Base-by-base conservation (phyloP, 2,888 invertebrate genomes). In the Eurois occulta region DNA sequence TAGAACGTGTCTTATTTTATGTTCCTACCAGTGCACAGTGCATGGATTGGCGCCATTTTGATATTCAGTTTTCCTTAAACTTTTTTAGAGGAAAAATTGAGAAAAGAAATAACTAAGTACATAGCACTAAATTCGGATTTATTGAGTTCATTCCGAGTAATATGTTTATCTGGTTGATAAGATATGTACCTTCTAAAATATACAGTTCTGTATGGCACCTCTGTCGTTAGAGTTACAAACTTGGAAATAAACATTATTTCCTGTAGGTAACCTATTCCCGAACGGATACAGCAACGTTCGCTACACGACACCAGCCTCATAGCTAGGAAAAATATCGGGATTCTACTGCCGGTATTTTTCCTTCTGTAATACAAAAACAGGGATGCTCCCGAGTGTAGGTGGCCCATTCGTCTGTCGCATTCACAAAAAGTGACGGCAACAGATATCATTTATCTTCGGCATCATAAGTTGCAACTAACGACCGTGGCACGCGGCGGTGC, bases 371-470 rank as follows among this genome's bases (percentile, higher is more conserved):
- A 72, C 70, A 87, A 87, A 81, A 86, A 79, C 67, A 52, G 55
- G 18, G 46, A 58, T 16, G 67, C 21, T 70, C 18, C 28, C 65
- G 21, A 68, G 35, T 80, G 7, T 75, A 73, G 65, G 32, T 74
- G 16, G 41, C 35, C 46, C 71, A 70, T 76, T 77, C 64, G 72
- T 68, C 74, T 85, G 78, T 64, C 75, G 86, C 77, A 71, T 81
- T 73, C 77, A 85, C 85, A 90, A 89, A 89, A 84, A 89, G 85
- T 81, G 88, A 79, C 87, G 82, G 75, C 88, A 77, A 84, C 89
- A 90, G 89, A 88, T 84, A 89, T 86, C 81, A 91, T 91, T 89
- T 87, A 89, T 90, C 90, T 84, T 83, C 75, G 60, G 77, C 65
- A 78, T 88, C 87, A 83, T 84, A 86, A 83, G 81, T 85, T 81